Conservation (phyloP, 2,797 vertebrate genomes). For the Halcyon chelicuti region DNA sequence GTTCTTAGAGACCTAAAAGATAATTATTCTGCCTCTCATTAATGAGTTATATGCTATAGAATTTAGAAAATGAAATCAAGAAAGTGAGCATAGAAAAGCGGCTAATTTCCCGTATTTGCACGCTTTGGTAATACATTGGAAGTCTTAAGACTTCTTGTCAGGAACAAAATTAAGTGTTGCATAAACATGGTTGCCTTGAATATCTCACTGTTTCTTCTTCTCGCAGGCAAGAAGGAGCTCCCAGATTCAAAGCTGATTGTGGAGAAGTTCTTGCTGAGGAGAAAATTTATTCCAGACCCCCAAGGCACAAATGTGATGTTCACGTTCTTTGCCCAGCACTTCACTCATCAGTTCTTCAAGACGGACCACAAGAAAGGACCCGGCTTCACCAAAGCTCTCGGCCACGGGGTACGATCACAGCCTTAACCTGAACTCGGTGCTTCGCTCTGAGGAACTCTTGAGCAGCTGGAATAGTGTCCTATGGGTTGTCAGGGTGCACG, state of each 20-base stretch:
- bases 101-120: background rate
- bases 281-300: conserved; percentile 92
- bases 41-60: background rate
- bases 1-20: background rate
- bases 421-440: background rate
- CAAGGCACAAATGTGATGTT: conserved; percentile 97
- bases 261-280: conserved; percentile 91
- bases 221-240: conserved; percentile 90
- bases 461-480: background rate
- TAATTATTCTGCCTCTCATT: background rate
- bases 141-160: background rate
- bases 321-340: conserved; percentile 97
- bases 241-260: conserved; percentile 88
- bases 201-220: background rate
- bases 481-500: background rate
- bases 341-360: conserved; percentile 98
- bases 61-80: background rate
- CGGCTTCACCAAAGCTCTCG: conserved; percentile 87
- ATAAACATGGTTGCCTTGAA: background rate
- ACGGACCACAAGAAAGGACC: conserved; percentile 91
- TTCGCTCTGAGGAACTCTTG: background rate
- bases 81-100: background rate
- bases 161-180: background rate
- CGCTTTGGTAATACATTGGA: background rate
- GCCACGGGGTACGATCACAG: conserved; percentile 89